Percentiles rank a stretch among this genome's conserved stretches.
These are phyloP conservation scores for Drosophila sulfurigaster DNA, from an alignment of 1,140 invertebrate species.

Conservation along the genomic window DNA sequence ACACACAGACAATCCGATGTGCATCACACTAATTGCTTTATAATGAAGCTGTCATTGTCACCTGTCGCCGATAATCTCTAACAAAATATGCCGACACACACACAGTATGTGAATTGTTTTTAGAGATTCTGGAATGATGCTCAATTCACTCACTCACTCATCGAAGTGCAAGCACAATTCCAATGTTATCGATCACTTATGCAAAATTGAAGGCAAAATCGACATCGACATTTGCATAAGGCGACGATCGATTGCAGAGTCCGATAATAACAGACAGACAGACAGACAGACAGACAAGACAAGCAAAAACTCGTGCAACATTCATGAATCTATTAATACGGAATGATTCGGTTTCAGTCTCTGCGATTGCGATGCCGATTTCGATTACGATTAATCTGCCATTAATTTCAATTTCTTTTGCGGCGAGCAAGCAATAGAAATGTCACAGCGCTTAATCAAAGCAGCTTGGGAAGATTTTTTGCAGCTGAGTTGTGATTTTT, in stretches of 20 bases:
- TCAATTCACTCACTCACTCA: slow-evolving; percentile 5
- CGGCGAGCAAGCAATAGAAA: slow-evolving; percentile 44
- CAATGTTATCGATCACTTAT: slow-evolving; percentile 2
- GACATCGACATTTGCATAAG: slow-evolving; percentile 51
- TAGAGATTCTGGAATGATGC: slow-evolving; percentile 6
- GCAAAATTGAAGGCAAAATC: slow-evolving; percentile 5
- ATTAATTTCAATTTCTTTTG: slow-evolving; percentile 69
- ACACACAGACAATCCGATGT: slow-evolving; percentile 9
- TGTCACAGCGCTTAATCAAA: slow-evolving; percentile 61
- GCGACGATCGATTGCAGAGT: slow-evolving; percentile 42
- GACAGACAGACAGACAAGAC: neutral
- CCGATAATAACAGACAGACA: slow-evolving; percentile 45
- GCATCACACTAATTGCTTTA: slow-evolving; percentile 73
- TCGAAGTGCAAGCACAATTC: neutral
- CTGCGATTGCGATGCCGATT: slow-evolving; percentile 42
- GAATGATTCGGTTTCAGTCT: slow-evolving; percentile 14
- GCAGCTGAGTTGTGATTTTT: neutral
- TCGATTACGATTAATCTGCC: slow-evolving; percentile 69
- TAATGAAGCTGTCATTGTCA: slow-evolving; percentile 83
- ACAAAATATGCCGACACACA: slow-evolving; percentile 39
- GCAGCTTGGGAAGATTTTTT: slow-evolving; percentile 60
- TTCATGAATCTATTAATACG: slow-evolving; percentile 64
- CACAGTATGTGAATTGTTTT: slow-evolving; percentile 7
- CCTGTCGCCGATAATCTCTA: slow-evolving; percentile 79
- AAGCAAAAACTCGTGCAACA: slow-evolving; percentile 10